Evolutionary conservation across 64 coral and sea anemone genomes (phyloP), one percentile per base, ranked within the genome.

Genomic region (Pachyseris speciosa): DNA sequence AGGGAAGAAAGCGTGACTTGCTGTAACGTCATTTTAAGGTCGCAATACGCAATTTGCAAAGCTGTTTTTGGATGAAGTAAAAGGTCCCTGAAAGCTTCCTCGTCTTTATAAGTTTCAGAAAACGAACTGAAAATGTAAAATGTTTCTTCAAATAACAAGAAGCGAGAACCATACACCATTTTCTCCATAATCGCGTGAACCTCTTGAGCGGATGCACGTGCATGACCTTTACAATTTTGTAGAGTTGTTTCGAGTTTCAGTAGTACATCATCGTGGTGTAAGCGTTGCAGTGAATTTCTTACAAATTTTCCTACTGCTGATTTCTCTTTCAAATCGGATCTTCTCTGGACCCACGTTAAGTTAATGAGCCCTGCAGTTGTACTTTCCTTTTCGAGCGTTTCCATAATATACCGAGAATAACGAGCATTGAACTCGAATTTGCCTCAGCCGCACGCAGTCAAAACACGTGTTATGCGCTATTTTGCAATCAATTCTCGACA

Each of bases 101-200:
- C 84, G 29, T 73, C 84, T 72, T 34, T 33, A 45, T 15, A 1
- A 49, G 84, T 73, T 87, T 24, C 67, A 59, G 72, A 87, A 68
- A 72, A 87, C 43, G 67, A 87, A 48, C 67, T 45, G 68, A 72
- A 87, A 36, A 55, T 33, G 49, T 87, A 67, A 73, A 73, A 73
- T 30, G 84, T 67, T 73, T 87, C 84, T 19, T 87, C 29, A 43
- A 85, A 85, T 85, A 27, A 33, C 26, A 85, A 67, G 37, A 43
- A 85, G 1, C 67, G 57, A 27, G 43, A 72, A 11, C 67, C 84
- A 72, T 69, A 44, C 2, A 49, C 37, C 67, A 57, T 55, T 73
- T 66, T 87, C 68, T 72, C 84, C 66, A 87, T 87, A 11, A 87
- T 73, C 84, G 69, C 69, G n/a, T 67, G 66, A 43, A 87, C 66